Evolutionary conservation across 2,888 invertebrate genomes (phyloP).

Genomic region (Chymomyza fuscimana): DNA sequence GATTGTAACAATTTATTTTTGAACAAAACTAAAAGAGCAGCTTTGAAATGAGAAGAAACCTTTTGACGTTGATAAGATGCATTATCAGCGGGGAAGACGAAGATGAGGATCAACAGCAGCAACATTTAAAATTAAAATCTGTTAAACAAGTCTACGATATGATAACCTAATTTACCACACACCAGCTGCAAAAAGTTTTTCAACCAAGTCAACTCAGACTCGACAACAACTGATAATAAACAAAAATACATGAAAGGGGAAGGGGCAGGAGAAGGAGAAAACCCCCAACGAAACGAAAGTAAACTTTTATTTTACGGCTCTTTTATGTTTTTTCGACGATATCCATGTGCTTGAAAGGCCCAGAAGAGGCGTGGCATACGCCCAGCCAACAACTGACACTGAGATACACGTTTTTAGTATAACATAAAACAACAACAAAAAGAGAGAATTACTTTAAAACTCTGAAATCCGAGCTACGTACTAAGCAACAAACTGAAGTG

Average conservation of each 20-base stretch:
- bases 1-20: background rate
- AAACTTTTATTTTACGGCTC: slow-evolving; percentile 36
- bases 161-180: slow-evolving; percentile 66
- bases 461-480: slow-evolving; percentile 8
- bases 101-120: slow-evolving; percentile 71
- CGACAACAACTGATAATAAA: slow-evolving; percentile 32
- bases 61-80: slow-evolving; percentile 72
- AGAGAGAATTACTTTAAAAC: slow-evolving; percentile 7
- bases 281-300: slow-evolving; percentile 57
- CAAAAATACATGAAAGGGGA: slow-evolving; percentile 25
- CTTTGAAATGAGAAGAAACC: slow-evolving; percentile 64
- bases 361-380: slow-evolving; percentile 60
- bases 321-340: slow-evolving; percentile 50
- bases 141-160: slow-evolving; percentile 68
- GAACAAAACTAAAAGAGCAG: background rate
- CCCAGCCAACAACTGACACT: slow-evolving; percentile 49
- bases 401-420: slow-evolving; percentile 32
- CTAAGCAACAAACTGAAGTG: slow-evolving; percentile 14
- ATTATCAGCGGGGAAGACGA: slow-evolving; percentile 77
- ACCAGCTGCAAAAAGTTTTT: slow-evolving; percentile 31
- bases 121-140: slow-evolving; percentile 63
- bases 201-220: slow-evolving; percentile 25
- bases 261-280: slow-evolving; percentile 3
- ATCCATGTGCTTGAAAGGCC: slow-evolving; percentile 19
- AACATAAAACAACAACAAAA: background rate